These are phyloP conservation scores for Nebria ingens DNA, from an alignment of 1,140 invertebrate genomes.

Conservation along the genomic window DNA sequence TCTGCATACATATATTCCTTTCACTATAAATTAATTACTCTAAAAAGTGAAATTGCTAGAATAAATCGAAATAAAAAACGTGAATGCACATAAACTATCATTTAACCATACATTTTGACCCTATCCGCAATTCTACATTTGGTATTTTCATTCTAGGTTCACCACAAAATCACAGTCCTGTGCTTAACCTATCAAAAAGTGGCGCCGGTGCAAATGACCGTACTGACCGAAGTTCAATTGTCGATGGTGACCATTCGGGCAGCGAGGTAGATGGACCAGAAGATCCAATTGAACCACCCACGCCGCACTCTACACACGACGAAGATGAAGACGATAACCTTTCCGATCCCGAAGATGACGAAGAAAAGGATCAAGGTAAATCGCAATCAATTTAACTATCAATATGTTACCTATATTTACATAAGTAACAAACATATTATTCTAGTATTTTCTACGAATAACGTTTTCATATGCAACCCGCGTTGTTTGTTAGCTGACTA, in stretches of 20 bases:
- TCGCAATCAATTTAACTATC: neutral
- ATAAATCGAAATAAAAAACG: no score
- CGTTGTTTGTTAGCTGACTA: no score
- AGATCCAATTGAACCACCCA: slow-evolving; percentile 41
- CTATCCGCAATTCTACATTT: no score
- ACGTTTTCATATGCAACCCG: no score
- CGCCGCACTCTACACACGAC: slow-evolving; percentile 51
- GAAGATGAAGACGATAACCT: slow-evolving; percentile 68
- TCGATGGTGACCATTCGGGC: slow-evolving; percentile 46
- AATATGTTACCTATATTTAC: neutral
- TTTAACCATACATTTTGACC: no score
- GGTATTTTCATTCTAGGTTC: slow-evolving; percentile 59
- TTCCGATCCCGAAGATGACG: slow-evolving; percentile 68
- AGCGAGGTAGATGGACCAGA: slow-evolving; percentile 46
- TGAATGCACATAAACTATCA: no score
- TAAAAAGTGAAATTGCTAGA: no score
- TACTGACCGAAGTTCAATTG: slow-evolving; percentile 23
- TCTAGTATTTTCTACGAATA: no score
- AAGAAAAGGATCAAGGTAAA: slow-evolving; percentile 75
- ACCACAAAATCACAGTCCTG: slow-evolving; percentile 79
- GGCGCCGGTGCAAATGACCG: slow-evolving; percentile 52
- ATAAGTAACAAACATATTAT: neutral
- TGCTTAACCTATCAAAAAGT: slow-evolving; percentile 80
- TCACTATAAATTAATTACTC: no score
- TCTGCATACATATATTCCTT: no score